Percentiles rank a stretch among this genome's conserved stretches.
Evolutionary conservation across 2,113 vertebrate genomes (phyloP).

Genomic region (Corythornis vintsioides): DNA sequence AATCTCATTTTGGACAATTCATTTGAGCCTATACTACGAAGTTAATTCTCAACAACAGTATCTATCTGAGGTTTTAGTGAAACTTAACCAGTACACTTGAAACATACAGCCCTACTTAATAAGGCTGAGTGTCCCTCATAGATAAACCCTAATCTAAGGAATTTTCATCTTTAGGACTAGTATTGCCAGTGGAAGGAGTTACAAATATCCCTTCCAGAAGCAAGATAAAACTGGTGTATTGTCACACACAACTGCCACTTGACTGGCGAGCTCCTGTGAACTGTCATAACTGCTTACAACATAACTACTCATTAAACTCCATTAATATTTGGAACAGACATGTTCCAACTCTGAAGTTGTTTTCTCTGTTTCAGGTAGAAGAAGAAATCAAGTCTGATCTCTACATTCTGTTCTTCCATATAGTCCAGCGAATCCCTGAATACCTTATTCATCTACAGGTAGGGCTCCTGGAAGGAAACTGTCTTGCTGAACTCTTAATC

Average conservation of each 20-base stretch:
- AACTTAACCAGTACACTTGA: background rate
- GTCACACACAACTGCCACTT: background rate
- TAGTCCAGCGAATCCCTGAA: slow-evolving; percentile 93
- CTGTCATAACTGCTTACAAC: background rate
- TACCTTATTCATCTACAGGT: slow-evolving; percentile 94
- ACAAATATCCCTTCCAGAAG: background rate
- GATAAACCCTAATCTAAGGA: background rate
- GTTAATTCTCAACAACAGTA: background rate
- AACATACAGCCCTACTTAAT: background rate
- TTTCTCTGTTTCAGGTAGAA: slow-evolving; percentile 76
- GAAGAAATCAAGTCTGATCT: slow-evolving; percentile 91
- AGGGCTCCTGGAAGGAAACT: background rate
- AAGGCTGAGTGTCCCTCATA: background rate
- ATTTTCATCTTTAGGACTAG: background rate
- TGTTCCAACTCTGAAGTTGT: background rate
- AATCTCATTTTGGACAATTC: background rate
- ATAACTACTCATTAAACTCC: background rate
- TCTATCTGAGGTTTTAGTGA: background rate
- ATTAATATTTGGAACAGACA: background rate
- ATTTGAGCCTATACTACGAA: background rate
- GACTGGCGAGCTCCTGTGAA: background rate
- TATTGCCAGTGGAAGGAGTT: background rate
- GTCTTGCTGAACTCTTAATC: background rate
- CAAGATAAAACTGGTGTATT: background rate
- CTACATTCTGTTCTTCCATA: slow-evolving; percentile 91